Evolutionary conservation across 2,888 invertebrate genomes (phyloP).

Genomic region (Asteroscopus sphinx): DNA sequence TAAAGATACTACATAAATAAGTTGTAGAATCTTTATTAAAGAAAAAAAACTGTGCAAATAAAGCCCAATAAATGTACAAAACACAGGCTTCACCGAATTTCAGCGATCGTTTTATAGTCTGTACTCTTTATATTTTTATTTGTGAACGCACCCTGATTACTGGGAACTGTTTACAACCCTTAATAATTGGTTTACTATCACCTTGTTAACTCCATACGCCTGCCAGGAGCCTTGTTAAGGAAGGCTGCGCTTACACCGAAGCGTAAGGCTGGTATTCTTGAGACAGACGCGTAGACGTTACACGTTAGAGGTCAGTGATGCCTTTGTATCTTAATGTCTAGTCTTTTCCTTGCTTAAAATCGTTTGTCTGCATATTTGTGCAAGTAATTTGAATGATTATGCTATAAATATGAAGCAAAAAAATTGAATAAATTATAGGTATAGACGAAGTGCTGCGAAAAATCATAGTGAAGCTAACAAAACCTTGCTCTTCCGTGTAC

Average conservation of each 20-base stretch:
- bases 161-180: slow-evolving; percentile 65
- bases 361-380: too few species aligned
- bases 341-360: too few species aligned
- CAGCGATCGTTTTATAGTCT: slow-evolving; percentile 35
- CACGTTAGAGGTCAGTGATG: too few species aligned
- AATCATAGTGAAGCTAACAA: too few species aligned
- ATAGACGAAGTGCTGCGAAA: too few species aligned
- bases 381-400: too few species aligned
- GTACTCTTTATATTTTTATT: slow-evolving; percentile 34
- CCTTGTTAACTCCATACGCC: slow-evolving; percentile 66
- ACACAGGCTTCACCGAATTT: slow-evolving; percentile 37
- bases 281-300: too few species aligned
- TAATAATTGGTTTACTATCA: slow-evolving; percentile 74
- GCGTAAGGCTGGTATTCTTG: too few species aligned
- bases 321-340: too few species aligned
- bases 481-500: too few species aligned
- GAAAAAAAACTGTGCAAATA: slow-evolving; percentile 7
- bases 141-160: slow-evolving; percentile 49
- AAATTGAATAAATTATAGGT: too few species aligned
- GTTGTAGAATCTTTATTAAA: not conserved
- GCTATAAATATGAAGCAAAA: too few species aligned
- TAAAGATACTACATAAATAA: not conserved
- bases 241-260: slow-evolving; percentile 61
- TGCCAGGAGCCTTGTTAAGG: slow-evolving; percentile 66
- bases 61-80: slow-evolving; percentile 18